Evolutionary conservation across 2,888 invertebrate species (phyloP), one percentile per base, ranked within the genome.

Genomic region (Hypomecis atomaria): DNA sequence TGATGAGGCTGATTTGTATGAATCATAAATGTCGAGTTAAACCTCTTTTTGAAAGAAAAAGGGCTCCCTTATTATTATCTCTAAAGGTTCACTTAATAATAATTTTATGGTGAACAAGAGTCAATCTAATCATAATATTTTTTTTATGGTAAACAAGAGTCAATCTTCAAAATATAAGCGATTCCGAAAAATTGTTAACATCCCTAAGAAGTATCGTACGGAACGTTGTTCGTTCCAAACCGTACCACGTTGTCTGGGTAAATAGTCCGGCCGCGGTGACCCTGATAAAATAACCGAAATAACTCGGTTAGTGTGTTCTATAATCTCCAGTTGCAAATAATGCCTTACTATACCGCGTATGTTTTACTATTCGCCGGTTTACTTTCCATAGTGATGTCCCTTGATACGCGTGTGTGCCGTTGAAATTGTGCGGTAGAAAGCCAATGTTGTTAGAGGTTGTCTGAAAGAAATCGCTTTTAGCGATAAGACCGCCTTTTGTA

Each of bases 221-320:
- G 67, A 65, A 71, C 67, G 45, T 47, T 9, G 48, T 57, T 36
- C 5, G 11, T 54, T 69, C 65, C 57, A 72, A 70, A 78, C 75
- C 71, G 69, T 69, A 64, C 65, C 67, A 55, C 49, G 65, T 55
- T 79, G 77, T 78, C 78, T 79, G 79, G 79, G 81, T 78, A 78
- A 78, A 82, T 81, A 80, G 74, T 76, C 69, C 75, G 75, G 71
- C 67, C 76, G 76, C 70, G 76, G 73, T 79, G 89, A 88, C 90
- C 89, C 87, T 90, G 90, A 88, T 89, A 85, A 76, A 81, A 78
- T 79, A 83, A 86, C 90, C 73, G 85, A 90, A 90, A 90, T 90
- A 90, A 87, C 88, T 79, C 85, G 82, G 79, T 80, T 80, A 79
- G 75, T 71, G 71, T 75, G 53, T 78, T 72, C 82, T 83, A 80